Percentiles rank a stretch among this genome's conserved stretches.
Evolutionary conservation across 2,888 invertebrate genomes (phyloP).

Genomic region (Strigamia transsilvanica): DNA sequence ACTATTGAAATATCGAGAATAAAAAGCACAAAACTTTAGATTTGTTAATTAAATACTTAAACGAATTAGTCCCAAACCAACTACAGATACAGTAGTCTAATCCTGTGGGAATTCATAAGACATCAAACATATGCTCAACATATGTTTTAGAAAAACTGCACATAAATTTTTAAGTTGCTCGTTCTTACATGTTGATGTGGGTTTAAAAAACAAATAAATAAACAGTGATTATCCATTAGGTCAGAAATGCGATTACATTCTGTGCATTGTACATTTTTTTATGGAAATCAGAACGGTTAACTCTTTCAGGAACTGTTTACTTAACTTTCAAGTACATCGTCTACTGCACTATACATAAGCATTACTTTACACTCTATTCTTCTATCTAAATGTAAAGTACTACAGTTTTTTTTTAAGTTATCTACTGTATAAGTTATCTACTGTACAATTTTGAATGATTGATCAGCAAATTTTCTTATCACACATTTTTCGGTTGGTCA

Average conservation of each 20-base stretch:
- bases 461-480: slow-evolving; percentile 23
- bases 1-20: too few species aligned
- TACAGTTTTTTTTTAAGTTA: too few species aligned
- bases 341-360: too few species aligned
- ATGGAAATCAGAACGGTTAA: too few species aligned
- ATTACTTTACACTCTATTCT: not conserved
- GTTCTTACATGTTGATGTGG: slow-evolving; percentile 15
- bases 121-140: slow-evolving; percentile 12
- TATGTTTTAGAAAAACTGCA: not conserved
- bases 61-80: not conserved
- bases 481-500: not conserved
- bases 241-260: not conserved
- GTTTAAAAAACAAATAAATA: not conserved
- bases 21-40: too few species aligned
- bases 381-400: not conserved
- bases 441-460: not conserved
- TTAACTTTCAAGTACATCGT: too few species aligned
- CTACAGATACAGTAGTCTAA: not conserved
- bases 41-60: not conserved
- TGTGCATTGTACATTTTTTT: slow-evolving; percentile 3
- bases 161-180: slow-evolving; percentile 17
- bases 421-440: not conserved
- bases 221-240: slow-evolving; percentile 34
- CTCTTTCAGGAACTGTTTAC: too few species aligned
- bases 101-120: not conserved